Conservation (phyloP, 2,888 invertebrate genomes). For the Teleiodes luculella region DNA sequence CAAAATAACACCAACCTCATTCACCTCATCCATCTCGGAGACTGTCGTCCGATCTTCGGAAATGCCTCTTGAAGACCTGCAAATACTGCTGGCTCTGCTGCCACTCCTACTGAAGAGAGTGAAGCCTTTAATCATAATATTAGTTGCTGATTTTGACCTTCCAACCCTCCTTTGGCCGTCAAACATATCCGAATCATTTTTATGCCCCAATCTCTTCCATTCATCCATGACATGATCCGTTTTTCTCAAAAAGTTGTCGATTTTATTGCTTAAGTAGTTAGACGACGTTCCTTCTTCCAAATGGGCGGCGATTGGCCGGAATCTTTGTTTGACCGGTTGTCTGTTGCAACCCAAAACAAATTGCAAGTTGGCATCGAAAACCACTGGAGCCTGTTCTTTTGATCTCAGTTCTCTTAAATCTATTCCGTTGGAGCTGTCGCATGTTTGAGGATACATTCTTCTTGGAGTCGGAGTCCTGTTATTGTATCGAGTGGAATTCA, state of each 20-base stretch:
- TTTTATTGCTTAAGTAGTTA: conserved; percentile 85
- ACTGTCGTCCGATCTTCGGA: conserved; percentile 82
- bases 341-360: conserved; percentile 87
- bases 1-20: conserved; percentile 4
- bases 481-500: conserved; percentile 53
- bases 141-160: conserved; percentile 86
- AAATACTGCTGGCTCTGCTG: conserved; percentile 78
- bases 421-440: conserved; percentile 61
- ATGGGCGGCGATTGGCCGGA: conserved; percentile 86
- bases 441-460: conserved; percentile 83
- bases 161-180: conserved; percentile 68
- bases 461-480: conserved; percentile 79
- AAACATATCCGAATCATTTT: conserved; percentile 69
- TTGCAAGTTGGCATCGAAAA: conserved; percentile 89
- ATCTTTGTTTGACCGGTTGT: conserved; percentile 82
- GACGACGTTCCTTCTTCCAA: conserved; percentile 87
- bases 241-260: conserved; percentile 87
- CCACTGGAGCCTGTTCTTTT: conserved; percentile 87
- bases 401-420: conserved; percentile 79
- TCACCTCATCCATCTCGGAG: conserved; percentile 83
- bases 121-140: conserved; percentile 90
- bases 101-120: conserved; percentile 80
- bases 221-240: conserved; percentile 94
- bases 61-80: conserved; percentile 71
- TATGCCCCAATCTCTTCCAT: conserved; percentile 86